Conservation (phyloP, 2,888 invertebrate genomes). For the Physocephala rufipes region DNA sequence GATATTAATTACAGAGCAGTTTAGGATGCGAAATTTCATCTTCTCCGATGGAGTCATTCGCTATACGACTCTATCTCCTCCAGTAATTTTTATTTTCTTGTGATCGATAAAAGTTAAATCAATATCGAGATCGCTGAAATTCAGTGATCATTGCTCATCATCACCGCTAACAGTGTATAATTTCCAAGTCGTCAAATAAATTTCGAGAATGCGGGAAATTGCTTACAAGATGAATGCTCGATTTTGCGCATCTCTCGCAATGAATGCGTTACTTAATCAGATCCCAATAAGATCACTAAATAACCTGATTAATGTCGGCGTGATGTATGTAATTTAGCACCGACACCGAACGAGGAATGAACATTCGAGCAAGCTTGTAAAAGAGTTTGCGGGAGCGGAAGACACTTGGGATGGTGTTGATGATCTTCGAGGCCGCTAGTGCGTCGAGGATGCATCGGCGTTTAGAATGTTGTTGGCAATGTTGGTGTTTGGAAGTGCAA, state of each 20-base stretch:
- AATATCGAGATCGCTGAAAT: not conserved
- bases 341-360: slow-evolving; percentile 41
- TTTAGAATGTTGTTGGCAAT: not conserved
- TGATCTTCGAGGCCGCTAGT: not conserved
- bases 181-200: slow-evolving; percentile 5
- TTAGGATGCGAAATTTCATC: too few relatives aligned
- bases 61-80: too few relatives aligned
- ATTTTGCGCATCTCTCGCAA: slow-evolving; percentile 9
- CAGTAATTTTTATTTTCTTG: too few relatives aligned
- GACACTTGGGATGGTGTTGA: not conserved
- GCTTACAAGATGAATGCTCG: slow-evolving; percentile 28
- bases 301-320: slow-evolving; percentile 57
- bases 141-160: not conserved
- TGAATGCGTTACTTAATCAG: slow-evolving; percentile 54
- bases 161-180: not conserved
- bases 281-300: slow-evolving; percentile 61
- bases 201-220: slow-evolving; percentile 9
- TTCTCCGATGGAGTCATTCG: too few relatives aligned
- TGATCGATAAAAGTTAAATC: not conserved
- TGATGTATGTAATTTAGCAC: slow-evolving; percentile 63
- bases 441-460: not conserved
- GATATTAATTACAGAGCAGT: too few relatives aligned
- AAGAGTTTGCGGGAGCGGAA: not conserved
- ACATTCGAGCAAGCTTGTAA: not conserved
- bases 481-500: slow-evolving; percentile 3